Base-by-base conservation (phyloP, 2,888 invertebrate genomes). In the Lottia gigantea region DNA sequence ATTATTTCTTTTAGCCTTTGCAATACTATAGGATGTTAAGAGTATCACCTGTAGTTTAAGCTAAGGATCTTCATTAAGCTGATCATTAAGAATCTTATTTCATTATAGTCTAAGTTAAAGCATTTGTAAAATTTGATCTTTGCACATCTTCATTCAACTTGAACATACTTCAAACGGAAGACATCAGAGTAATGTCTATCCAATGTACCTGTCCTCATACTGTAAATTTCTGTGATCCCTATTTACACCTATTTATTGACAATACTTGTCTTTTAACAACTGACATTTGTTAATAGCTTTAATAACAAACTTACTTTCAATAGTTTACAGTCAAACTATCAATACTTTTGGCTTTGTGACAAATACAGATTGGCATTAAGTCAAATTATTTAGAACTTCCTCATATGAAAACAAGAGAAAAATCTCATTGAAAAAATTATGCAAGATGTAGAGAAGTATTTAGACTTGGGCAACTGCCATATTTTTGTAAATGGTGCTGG, bases 301-400 rank as follows among this genome's bases (percentile, higher is more conserved):
- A 55, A 55, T 55, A 55, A 23, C 55, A 23, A 55, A 11, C 19
- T 12, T 55, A 55, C 12, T 23, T 55, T 55, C 55, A 55, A 55
- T 55, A 55, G 55, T 55, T 55, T 55, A 19, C 2, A 55, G 55
- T 55, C 55, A 55, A 23, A 23, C 55, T 55, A 55, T 55, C 55
- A 55, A 23, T 55, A 23, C 55, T 55, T 23, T 55, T 55, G 55
- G 55, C 55, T 55, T 19, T 55, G 55, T 55, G 55, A 55, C 55
- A 55, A 55, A 19, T 23, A 23, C 23, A 55, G 55, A 55, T 23
- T 55, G 55, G 55, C 55, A 55, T 23, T 23, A 55, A 12, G 55
- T 55, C 55, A 55, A 55, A 55, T 23, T 55, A 55, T 55, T 55
- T 55, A 23, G 55, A 55, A 55, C 55, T 55, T 55, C 55, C 55